Base-by-base conservation (phyloP, 1,140 invertebrate genomes). In the Heliconius melpomene region DNA sequence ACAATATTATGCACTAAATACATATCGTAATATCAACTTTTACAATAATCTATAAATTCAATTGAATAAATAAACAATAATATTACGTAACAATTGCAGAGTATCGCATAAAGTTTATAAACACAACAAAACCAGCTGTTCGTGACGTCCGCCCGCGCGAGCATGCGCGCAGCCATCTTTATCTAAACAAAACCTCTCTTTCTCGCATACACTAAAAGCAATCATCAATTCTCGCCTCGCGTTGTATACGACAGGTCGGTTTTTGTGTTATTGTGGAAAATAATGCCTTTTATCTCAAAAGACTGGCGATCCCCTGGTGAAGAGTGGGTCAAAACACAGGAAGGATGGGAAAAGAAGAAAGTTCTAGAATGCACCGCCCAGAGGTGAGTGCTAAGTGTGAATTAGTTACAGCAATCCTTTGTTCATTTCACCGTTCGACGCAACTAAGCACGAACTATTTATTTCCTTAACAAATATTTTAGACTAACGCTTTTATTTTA, bases 331-430 rank as follows among this genome's bases (percentile, higher is more conserved):
- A 99, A 99, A 95, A 99, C 98, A 50, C 97, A 98, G 84, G 98
- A 98, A 94, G 98, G 98, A 78, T 99, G 98, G 98, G 98, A 99
- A 94, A 97, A 98, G 94, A 97, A 98, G 93, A 99, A 99, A 95
- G 97, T 98, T 77, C 95, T 98, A 66, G 97, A 98, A 40, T 98
- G 97, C 89, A 96, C 96, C 74, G 94, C 95, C 82, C 94, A 95
- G 87, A 94, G 95, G 95, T 96, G 84, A 95, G 94, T 57, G 54
- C 54, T 13, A 60, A 60, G 20, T 60, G n/a, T 60, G n/a, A 89
- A 81, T 79, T 82, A 81, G 76, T 89, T 84, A 85, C 87, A 92
- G 86, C 83, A 83, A 92, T 95, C 94, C 95, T 95, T 95, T 95
- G 95, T 96, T 95, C 95, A 89, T 89, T 88, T 84, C 83, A 88